A percentile compares a stretch with the other conserved stretches of the same genome.
Evolutionary conservation across 2,113 vertebrate species (phyloP).

Genomic region (Serranochromis macrocephalus): DNA sequence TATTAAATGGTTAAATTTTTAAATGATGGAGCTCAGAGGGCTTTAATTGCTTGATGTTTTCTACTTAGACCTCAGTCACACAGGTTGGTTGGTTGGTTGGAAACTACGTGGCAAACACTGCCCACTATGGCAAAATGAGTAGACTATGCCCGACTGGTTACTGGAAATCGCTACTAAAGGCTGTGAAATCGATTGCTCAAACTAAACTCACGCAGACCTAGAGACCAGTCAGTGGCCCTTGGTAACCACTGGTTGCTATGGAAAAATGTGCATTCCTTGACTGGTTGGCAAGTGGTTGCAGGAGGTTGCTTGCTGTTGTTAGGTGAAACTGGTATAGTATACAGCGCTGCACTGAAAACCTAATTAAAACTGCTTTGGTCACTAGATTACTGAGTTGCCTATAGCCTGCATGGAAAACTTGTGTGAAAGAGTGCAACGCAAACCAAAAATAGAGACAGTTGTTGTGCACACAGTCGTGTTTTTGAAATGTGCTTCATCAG

Average conservation of each 20-base stretch:
- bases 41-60: neutral
- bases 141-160: neutral
- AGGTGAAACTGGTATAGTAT: neutral
- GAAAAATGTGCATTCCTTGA: neutral
- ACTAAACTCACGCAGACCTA: rapidly evolving
- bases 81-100: neutral
- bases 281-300: neutral
- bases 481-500: neutral
- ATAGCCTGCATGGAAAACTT: rapidly evolving
- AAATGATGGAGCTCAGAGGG: neutral
- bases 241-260: neutral
- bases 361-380: neutral
- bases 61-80: neutral
- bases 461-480: neutral
- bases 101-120: neutral
- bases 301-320: neutral
- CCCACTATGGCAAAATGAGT: neutral
- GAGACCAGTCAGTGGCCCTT: neutral
- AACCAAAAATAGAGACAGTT: neutral
- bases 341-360: neutral
- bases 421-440: neutral
- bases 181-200: neutral
- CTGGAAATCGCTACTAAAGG: neutral
- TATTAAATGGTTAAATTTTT: neutral
- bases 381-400: neutral